Base-by-base conservation (phyloP, 2,888 invertebrate species). In the Oithona nana region DNA sequence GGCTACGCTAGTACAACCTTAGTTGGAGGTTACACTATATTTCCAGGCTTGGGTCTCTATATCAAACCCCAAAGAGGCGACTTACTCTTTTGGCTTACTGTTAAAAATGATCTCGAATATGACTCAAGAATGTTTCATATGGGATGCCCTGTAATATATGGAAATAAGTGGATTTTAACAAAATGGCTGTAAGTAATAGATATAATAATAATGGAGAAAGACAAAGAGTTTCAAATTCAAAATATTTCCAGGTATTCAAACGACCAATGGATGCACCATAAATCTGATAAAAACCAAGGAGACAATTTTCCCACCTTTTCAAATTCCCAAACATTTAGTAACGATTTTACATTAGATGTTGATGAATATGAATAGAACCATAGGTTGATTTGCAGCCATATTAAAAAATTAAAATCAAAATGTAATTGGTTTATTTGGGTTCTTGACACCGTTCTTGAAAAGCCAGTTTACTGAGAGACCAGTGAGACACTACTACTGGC, bases 121-220 rank as follows among this genome's bases (percentile, higher is more conserved):
- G 52, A 52, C 52, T 13, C 11, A 6, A 52, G 52, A n/a, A 52
- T 52, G 52, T 52, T 52, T n/a, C 52, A 52, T 20, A 52, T 52
- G 52, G 52, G 52, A 20, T 52, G 52, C n/a, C 52, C 52, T 11
- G 52, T 52, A 6, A 8, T 52, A n/a, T 52, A 52, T 52, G 52
- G 52, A 6, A 52, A 52, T 20, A 52, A 52, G n/a, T 52, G 52
- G 52, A 20, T 52, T 8, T 24, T 52, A 8, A 52, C 52, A n/a
- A 52, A 52, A n/a, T 52, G 52, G 52, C 20, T 52, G 20, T 52
- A 52, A n/a, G n/a, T n/a, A n/a, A n/a, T n/a, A n/a, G n/a, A n/a
- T n/a, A n/a, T n/a, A n/a, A n/a, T n/a, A n/a, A n/a, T n/a, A n/a
- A n/a, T n/a, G n/a, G n/a, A n/a, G n/a, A n/a, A n/a, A n/a, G n/a